Conservation (phyloP, 2,113 vertebrate species). For the Nyctibius bracteatus region DNA sequence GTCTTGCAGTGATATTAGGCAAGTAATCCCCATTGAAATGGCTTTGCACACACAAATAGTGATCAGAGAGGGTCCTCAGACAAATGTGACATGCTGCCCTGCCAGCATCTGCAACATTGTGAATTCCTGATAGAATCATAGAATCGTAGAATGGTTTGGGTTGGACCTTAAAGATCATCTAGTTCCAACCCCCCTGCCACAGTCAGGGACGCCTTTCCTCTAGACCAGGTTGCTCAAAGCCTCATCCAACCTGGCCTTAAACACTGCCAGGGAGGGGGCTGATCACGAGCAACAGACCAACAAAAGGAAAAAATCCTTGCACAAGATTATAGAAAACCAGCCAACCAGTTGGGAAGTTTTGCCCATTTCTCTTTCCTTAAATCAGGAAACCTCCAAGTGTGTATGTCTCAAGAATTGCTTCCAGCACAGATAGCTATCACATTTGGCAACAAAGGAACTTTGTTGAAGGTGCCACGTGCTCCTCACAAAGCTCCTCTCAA, state of each 20-base stretch:
- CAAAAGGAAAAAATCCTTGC: background rate
- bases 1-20: background rate
- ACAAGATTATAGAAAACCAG: background rate
- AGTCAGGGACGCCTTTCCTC: too few species aligned
- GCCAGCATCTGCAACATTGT: too few species aligned
- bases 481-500: background rate
- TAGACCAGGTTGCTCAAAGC: too few species aligned
- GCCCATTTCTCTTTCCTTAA: background rate
- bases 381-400: background rate
- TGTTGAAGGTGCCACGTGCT: background rate
- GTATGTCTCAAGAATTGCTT: background rate
- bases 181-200: too few species aligned
- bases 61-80: background rate
- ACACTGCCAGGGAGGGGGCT: too few species aligned
- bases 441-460: background rate
- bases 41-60: background rate
- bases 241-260: too few species aligned
- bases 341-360: background rate
- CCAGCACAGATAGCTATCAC: background rate
- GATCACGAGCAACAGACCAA: background rate
- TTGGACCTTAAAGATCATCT: too few species aligned
- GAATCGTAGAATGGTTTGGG: too few species aligned
- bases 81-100: accelerated
- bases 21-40: background rate
- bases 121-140: too few species aligned